Evolutionary conservation across 2,113 vertebrate genomes (phyloP), one percentile per base, ranked within the genome.

Genomic region (Gavialis gangeticus): DNA sequence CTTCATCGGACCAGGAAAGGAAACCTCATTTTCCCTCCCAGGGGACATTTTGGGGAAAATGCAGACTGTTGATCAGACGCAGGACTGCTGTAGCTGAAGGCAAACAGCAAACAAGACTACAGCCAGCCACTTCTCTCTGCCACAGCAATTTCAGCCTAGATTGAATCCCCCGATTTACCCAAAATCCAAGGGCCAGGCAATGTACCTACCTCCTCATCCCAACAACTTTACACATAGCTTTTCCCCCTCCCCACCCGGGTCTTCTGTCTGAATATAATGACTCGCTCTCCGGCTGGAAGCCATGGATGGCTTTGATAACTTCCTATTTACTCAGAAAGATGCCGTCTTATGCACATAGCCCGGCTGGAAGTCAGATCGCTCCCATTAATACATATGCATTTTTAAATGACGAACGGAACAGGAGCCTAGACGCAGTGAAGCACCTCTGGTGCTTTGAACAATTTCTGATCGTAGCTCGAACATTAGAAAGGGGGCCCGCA

Each of bases 201-300:
- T 79, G 85, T 79, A 92, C 88, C 85, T 22, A 34, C n/a, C 66
- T 89, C 85, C 81, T 78, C 5, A 10, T 79, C 55, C 75, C 87
- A 46, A 18, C 82, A 21, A 67, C 12, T 27, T 30, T 28, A 17
- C 55, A 34, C 81, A 66, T 82, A 67, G 88, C 82, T 79, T 93
- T 84, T 92, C 75, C 78, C 88, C 4, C 34, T 87, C 87, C 95
- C 95, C 93, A 94, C 86, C 89, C 91, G 94, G 75, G 84, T 77
- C 62, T 18, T 86, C 82, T 76, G 83, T 85, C 90, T 75, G 1
- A 17, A 28, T 12, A 8, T 2, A 3, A 67, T 60, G 17, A 82
- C 63, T 14, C 84, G 79, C 75, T 57, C 30, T 19, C 0, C 18
- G 1, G 0, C 78, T 2, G 21, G 84, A 79, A 80, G 57, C 54